phyloP scores from a whole-genome alignment of 2,888 invertebrate genomes.

The Diabrotica balteata region DNA sequence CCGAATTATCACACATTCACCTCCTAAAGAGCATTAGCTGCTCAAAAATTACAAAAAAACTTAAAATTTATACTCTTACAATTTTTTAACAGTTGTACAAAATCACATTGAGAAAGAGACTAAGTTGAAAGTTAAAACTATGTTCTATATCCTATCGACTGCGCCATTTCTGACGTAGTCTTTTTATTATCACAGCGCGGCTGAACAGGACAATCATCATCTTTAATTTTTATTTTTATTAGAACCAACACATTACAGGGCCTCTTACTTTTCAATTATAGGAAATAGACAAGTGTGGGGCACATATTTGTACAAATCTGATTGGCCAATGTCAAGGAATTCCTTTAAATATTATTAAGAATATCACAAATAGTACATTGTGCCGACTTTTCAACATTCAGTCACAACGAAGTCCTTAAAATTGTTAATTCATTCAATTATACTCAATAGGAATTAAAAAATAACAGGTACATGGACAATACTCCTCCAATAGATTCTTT shows the following conservation, averaged over 20 bases:
- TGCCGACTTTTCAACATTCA: no score
- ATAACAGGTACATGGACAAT: no score
- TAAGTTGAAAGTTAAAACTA: constrained; percentile 52
- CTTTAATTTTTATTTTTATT: constrained; percentile 25
- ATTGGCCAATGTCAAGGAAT: no score
- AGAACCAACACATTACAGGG: constrained; percentile 26
- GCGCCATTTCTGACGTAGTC: constrained; percentile 40
- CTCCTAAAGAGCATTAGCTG: constrained; percentile 47
- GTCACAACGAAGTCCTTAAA: no score
- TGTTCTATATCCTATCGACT: constrained; percentile 50
- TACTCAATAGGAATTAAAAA: no score
- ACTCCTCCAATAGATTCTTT: no score
- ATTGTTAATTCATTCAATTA: no score
- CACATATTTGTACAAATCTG: background rate
- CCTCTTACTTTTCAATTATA: constrained; percentile 15
- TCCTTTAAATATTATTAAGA: no score
- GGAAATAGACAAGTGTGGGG: constrained; percentile 10
- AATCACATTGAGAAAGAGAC: constrained; percentile 58
- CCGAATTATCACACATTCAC: constrained; percentile 49
- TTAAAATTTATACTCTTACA: constrained; percentile 58
- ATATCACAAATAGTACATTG: no score
- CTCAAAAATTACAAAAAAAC: constrained; percentile 52
- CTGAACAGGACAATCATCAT: constrained; percentile 60
- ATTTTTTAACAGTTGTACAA: constrained; percentile 55
- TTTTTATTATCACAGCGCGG: constrained; percentile 58